phyloP scores from a whole-genome alignment of 2,888 invertebrate species.

The Apamea crenata region DNA sequence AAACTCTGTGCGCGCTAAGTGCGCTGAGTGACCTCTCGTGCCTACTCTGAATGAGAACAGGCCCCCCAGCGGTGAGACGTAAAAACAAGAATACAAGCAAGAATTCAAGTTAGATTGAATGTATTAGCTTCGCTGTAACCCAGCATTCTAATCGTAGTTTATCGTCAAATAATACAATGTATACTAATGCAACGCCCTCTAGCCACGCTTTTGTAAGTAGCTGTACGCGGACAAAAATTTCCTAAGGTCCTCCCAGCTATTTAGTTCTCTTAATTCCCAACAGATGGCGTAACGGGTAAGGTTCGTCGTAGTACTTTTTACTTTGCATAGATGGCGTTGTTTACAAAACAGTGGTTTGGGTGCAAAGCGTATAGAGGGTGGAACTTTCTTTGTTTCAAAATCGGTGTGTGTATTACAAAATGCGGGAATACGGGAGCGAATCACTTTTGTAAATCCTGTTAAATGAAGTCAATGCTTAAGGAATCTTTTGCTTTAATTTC shows the following conservation, averaged over 20 bases:
- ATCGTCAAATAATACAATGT: not conserved
- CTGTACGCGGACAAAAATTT: not conserved
- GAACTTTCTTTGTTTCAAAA: not conserved
- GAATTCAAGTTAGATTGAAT: not conserved
- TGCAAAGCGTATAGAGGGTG: not conserved
- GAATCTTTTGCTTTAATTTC: constrained; percentile 12
- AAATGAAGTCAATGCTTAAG: not conserved
- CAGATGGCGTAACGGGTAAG: constrained; percentile 9
- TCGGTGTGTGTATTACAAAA: not conserved
- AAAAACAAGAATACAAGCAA: not conserved
- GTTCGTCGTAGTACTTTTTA: not conserved
- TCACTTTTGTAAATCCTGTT: not conserved
- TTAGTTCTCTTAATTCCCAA: not conserved
- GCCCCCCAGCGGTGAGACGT: not conserved
- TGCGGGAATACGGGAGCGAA: not conserved
- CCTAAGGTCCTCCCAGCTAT: not conserved
- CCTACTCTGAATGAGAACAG: not conserved
- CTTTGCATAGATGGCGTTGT: constrained; percentile 29
- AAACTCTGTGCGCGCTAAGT: too few relatives aligned
- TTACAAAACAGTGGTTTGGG: rapidly evolving
- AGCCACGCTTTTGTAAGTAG: not conserved
- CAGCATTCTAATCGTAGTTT: not conserved
- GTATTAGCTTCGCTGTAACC: not conserved
- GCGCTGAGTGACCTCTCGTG: too few relatives aligned
- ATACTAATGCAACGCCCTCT: constrained; percentile 19